Evolutionary conservation across 53 echinoderm and acorn worm genomes (phyloP).

Genomic region (Echinarachnius parma): DNA sequence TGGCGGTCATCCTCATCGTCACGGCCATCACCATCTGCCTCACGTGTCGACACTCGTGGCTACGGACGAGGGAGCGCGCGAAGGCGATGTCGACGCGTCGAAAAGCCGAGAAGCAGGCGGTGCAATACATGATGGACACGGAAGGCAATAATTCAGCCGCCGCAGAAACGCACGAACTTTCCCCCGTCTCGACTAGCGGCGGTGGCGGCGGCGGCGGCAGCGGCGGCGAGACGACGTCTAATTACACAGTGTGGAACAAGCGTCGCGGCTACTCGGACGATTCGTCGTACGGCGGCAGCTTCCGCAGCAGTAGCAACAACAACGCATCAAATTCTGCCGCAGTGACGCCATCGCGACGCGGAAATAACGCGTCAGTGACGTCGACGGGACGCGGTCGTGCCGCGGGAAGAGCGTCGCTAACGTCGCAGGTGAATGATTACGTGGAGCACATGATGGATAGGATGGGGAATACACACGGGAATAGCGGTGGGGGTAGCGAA

Average conservation of each 20-base stretch:
- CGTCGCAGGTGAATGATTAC: constrained; percentile 57
- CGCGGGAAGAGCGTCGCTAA: constrained; percentile 25
- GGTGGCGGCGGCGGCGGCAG: too few species aligned
- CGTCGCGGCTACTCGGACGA: neutral
- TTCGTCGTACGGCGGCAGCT: neutral
- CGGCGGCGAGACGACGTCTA: constrained; percentile 8
- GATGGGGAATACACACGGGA: constrained; percentile 28
- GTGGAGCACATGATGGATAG: constrained; percentile 66
- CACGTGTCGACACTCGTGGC: constrained; percentile 84
- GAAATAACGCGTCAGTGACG: neutral
- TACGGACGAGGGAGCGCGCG: constrained; percentile 77
- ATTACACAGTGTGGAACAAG: constrained; percentile 35
- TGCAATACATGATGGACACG: constrained; percentile 84
- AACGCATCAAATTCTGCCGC: neutral
- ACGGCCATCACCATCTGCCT: constrained; percentile 70
- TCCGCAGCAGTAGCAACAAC: too few species aligned
- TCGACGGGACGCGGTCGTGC: constrained; percentile 14
- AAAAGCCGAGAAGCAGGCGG: constrained; percentile 62
- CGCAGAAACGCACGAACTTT: constrained; percentile 42
- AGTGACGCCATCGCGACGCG: too few species aligned
- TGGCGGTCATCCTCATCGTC: constrained; percentile 68
- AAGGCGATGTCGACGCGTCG: constrained; percentile 61
- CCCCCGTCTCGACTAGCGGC: too few species aligned
- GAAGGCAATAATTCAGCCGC: constrained; percentile 32
- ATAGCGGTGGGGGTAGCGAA: constrained; percentile 23